A percentile compares a stretch with the other conserved stretches of the same genome.
phyloP scores from a whole-genome alignment of 2,888 invertebrate genomes.

The Cataglyphis rosenhaueri region DNA sequence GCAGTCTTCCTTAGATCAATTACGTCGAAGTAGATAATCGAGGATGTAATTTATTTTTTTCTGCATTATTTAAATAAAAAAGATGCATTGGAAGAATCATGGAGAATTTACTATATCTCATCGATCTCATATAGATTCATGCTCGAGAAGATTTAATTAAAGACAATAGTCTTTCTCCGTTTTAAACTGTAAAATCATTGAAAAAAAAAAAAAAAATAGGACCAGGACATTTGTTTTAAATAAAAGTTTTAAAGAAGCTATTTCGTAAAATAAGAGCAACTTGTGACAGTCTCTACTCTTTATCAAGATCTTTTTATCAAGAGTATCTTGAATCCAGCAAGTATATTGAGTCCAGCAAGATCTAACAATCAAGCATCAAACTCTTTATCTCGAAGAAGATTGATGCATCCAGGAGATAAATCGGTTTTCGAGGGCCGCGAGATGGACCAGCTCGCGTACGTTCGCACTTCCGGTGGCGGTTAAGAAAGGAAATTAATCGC shows the following conservation, averaged over 20 bases:
- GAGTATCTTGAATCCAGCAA: not conserved
- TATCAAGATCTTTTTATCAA: not conserved
- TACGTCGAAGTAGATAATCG: not conserved
- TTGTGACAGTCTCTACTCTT: not conserved
- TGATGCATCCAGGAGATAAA: conserved; percentile 61
- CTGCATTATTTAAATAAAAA: not conserved
- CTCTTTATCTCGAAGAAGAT: conserved; percentile 1
- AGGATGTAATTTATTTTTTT: not conserved
- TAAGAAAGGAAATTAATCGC: conserved; percentile 27
- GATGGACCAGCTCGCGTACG: conserved; percentile 48
- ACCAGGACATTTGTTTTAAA: not conserved
- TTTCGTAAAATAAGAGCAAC: not conserved
- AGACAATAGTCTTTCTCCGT: not conserved
- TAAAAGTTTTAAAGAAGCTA: not conserved
- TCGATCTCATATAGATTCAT: not conserved
- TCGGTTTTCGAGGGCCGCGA: conserved; percentile 42
- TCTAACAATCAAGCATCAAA: not conserved
- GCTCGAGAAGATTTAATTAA: not conserved
- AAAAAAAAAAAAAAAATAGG: not conserved
- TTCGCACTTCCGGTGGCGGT: conserved; percentile 51
- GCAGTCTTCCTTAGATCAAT: conserved; percentile 11
- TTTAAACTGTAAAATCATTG: not conserved
- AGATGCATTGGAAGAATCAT: not conserved
- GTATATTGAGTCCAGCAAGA: not conserved
- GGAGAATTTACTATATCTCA: not conserved